phyloP scores from a whole-genome alignment of 2,888 invertebrate species.

The Megastigmus dorsalis region DNA sequence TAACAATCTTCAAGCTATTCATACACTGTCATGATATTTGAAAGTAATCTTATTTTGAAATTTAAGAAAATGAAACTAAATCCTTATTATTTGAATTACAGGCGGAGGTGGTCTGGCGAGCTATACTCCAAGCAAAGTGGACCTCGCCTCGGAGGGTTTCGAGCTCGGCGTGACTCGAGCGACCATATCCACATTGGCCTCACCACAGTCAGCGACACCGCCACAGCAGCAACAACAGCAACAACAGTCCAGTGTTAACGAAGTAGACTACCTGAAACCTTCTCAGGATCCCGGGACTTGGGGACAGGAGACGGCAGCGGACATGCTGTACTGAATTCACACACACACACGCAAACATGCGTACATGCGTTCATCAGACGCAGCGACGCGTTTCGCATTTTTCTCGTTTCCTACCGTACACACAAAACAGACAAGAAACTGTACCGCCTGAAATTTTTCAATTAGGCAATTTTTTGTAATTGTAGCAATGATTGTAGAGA shows the following conservation, averaged over 20 bases:
- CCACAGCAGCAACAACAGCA: slow-evolving; percentile 17
- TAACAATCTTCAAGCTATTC: too few relatives aligned
- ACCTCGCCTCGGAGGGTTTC: slow-evolving; percentile 80
- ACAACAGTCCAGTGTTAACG: slow-evolving; percentile 59
- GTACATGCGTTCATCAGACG: slow-evolving; percentile 1
- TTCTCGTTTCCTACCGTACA: slow-evolving; percentile 36
- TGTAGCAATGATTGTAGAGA: slow-evolving; percentile 12
- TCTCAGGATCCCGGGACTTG: slow-evolving; percentile 73
- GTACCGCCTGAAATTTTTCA: slow-evolving; percentile 34
- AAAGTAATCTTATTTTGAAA: too few relatives aligned
- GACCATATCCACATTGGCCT: slow-evolving; percentile 68
- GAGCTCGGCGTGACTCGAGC: slow-evolving; percentile 86
- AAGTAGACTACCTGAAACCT: slow-evolving; percentile 73
- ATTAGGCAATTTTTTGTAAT: slow-evolving; percentile 31
- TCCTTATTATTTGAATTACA: slow-evolving; percentile 47
- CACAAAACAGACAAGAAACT: not conserved
- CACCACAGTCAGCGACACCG: slow-evolving; percentile 55
- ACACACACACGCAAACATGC: slow-evolving; percentile 39
- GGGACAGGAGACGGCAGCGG: slow-evolving; percentile 74
- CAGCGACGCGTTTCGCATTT: slow-evolving; percentile 43
- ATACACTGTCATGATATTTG: too few relatives aligned
- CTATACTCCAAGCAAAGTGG: slow-evolving; percentile 88
- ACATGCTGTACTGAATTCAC: slow-evolving; percentile 72
- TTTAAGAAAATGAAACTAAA: not conserved
- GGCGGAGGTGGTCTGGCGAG: slow-evolving; percentile 79